phyloP scores from a whole-genome alignment of 2,113 vertebrate species.

The Monopterus albus region DNA sequence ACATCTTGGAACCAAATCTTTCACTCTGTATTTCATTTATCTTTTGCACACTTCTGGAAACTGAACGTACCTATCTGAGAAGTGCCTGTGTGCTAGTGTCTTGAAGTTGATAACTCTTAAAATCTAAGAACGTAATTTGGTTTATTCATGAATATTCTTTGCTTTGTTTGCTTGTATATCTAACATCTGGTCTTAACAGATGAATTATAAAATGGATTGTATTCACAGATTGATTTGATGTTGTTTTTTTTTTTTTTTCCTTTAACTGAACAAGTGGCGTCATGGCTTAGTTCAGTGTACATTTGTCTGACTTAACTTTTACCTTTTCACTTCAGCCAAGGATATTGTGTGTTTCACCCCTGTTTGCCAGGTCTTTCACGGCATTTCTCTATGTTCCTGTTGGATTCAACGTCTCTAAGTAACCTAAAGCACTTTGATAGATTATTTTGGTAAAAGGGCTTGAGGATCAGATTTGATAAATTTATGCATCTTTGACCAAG shows the following conservation, averaged over 20 bases:
- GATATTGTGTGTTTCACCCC: constrained; percentile 8
- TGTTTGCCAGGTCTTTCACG: constrained; percentile 16
- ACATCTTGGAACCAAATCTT: constrained; percentile 43
- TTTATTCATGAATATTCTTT: constrained; percentile 42
- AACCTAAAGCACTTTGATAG: constrained; percentile 64
- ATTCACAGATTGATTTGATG: constrained; percentile 33
- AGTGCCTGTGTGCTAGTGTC: constrained; percentile 75
- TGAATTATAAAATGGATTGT: constrained; percentile 19
- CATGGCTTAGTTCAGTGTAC: constrained; percentile 12
- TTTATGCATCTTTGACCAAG: constrained; percentile 56
- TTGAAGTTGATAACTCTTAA: constrained; percentile 49
- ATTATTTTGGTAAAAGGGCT: constrained; percentile 66
- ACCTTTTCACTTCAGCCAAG: constrained; percentile 29
- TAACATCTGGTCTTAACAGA: constrained; percentile 43
- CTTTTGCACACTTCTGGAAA: constrained; percentile 57
- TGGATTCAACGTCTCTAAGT: constrained; percentile 26
- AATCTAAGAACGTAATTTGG: constrained; percentile 23
- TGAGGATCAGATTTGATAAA: constrained; percentile 50
- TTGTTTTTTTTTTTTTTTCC: constrained; percentile 11
- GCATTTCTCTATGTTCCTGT: constrained; percentile 19
- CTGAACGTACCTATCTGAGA: constrained; percentile 51
- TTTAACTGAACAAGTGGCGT: neutral
- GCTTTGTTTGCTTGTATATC: constrained; percentile 30
- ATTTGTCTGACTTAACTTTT: constrained; percentile 39
- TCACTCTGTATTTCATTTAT: constrained; percentile 48